Conservation (phyloP, 2,888 invertebrate genomes). For the Stenodema calcarata region DNA sequence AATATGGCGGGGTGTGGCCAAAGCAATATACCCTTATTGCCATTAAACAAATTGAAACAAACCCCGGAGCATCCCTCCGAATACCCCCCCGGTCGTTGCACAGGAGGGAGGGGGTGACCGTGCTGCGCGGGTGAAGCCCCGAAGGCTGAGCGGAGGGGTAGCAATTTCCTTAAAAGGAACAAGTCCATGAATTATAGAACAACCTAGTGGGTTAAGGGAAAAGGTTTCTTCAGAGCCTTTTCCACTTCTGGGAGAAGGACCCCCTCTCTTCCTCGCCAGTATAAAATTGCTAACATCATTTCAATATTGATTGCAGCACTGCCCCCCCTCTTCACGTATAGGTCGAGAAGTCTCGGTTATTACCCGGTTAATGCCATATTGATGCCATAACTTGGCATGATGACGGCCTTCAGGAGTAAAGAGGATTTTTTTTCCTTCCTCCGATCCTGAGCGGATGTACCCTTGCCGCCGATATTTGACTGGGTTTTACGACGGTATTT, state of each 20-base stretch:
- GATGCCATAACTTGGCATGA: slow-evolving; percentile 16
- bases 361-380: slow-evolving; percentile 23
- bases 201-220: slow-evolving; percentile 52
- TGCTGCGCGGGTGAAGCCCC: not conserved
- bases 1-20: slow-evolving; percentile 55
- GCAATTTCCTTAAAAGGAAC: slow-evolving; percentile 55
- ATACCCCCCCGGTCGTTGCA: not conserved
- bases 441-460: not conserved
- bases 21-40: slow-evolving; percentile 55
- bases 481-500: not conserved
- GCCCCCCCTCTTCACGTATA: not conserved
- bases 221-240: slow-evolving; percentile 48
- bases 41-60: slow-evolving; percentile 56
- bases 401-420: not conserved
- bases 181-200: slow-evolving; percentile 55
- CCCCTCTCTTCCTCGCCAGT: not conserved
- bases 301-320: slow-evolving; percentile 38
- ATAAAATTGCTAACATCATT: slow-evolving; percentile 50
- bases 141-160: slow-evolving; percentile 25
- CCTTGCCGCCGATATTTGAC: not conserved
- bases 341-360: slow-evolving; percentile 17
- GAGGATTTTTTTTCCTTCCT: not conserved
- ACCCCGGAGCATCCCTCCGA: slow-evolving; percentile 44
- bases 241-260: slow-evolving; percentile 27
- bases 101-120: not conserved